Evolutionary conservation across 2,113 vertebrate genomes (phyloP).

Genomic region (Zeus faber): DNA sequence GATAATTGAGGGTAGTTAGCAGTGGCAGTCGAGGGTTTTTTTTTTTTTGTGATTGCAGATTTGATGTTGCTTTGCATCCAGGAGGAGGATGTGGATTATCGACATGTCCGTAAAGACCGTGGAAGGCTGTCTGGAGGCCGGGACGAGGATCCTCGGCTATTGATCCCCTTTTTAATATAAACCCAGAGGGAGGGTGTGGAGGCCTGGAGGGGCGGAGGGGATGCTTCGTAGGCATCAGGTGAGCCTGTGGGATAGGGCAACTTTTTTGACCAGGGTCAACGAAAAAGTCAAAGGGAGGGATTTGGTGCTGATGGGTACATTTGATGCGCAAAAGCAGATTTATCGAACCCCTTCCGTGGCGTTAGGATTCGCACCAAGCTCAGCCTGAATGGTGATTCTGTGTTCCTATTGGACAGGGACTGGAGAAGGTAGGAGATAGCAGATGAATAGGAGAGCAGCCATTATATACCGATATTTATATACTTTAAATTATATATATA

Average conservation of each 20-base stretch:
- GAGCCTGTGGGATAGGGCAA: conserved; percentile 42
- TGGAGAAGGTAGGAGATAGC: conserved; percentile 31
- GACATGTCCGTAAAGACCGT: conserved; percentile 49
- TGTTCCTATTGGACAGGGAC: conserved; percentile 45
- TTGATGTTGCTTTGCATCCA: conserved; percentile 60
- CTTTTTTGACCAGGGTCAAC: no score
- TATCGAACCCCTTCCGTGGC: conserved; percentile 46
- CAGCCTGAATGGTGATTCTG: conserved; percentile 30
- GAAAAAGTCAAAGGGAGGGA: no score
- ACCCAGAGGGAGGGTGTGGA: conserved; percentile 22
- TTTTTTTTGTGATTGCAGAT: conserved; percentile 53
- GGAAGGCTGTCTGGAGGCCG: conserved; percentile 17
- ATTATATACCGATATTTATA: conserved; percentile 20
- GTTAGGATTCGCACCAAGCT: conserved; percentile 41
- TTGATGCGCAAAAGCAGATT: conserved; percentile 54
- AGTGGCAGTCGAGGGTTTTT: conserved; percentile 30
- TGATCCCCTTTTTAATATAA: conserved; percentile 48
- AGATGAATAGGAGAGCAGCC: conserved; percentile 23
- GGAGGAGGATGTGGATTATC: conserved; percentile 53
- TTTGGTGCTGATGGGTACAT: conserved; percentile 28
- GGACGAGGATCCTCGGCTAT: conserved; percentile 53
- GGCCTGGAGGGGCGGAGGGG: conserved; percentile 17
- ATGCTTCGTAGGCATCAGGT: conserved; percentile 25
- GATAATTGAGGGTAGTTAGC: conserved; percentile 44
- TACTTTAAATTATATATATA: background rate